Conservation (phyloP, 1,140 invertebrate species). For the Asbolus verrucosus region DNA sequence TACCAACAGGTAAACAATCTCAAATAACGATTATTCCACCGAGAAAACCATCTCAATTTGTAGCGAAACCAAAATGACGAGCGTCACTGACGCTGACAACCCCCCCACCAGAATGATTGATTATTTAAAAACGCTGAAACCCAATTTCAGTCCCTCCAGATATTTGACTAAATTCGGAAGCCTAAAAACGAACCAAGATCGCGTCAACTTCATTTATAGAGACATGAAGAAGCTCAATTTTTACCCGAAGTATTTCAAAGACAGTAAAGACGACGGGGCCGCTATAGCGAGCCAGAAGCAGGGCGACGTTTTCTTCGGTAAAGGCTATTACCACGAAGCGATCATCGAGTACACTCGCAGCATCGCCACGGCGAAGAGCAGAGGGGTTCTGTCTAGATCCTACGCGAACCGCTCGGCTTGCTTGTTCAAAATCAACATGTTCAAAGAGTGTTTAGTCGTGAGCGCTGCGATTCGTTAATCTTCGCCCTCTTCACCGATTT, state of each 20-base stretch:
- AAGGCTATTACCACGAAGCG: not conserved
- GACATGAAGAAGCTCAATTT: constrained; percentile 54
- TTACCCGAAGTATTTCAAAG: constrained; percentile 53
- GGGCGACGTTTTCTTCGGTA: constrained; percentile 75
- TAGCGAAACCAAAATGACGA: too few species aligned
- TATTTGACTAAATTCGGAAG: constrained; percentile 45
- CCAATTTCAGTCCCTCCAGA: too few species aligned
- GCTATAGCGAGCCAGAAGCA: constrained; percentile 66
- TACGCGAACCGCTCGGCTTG: constrained; percentile 64
- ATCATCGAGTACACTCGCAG: not conserved
- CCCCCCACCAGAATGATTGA: too few species aligned
- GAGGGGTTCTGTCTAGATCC: not conserved
- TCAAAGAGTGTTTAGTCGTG: constrained; percentile 69
- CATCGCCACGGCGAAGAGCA: not conserved
- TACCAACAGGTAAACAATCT: too few species aligned
- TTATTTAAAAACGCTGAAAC: too few species aligned
- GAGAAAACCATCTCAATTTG: too few species aligned
- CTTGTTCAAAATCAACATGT: constrained; percentile 71
- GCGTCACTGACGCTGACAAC: too few species aligned
- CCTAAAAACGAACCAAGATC: constrained; percentile 50
- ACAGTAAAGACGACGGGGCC: constrained; percentile 63
- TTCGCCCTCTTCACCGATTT: not conserved
- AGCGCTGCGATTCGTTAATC: constrained; percentile 16
- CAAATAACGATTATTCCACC: too few species aligned
- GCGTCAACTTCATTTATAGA: constrained; percentile 56